A percentile compares a stretch with the other conserved stretches of the same genome.
Conservation (phyloP, 2,797 vertebrate genomes). For the Xerus rutilus region DNA sequence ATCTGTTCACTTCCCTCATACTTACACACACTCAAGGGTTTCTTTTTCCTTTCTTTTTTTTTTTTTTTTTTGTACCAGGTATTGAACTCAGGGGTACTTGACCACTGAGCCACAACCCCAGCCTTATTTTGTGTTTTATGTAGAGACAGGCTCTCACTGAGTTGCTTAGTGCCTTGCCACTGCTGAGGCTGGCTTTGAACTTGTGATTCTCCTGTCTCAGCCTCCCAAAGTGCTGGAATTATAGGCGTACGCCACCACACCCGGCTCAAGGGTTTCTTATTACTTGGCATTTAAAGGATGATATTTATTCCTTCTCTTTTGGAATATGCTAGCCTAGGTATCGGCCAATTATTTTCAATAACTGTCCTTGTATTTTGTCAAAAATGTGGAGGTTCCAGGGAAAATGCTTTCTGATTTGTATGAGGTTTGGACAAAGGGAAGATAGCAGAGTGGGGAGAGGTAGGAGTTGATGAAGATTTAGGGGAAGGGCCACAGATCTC, state of each 20-base stretch:
- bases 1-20: neutral
- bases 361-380: neutral
- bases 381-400: neutral
- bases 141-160: too few relatives aligned
- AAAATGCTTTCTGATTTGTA: neutral
- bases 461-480: neutral
- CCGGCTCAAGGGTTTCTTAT: neutral
- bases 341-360: neutral
- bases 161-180: too few relatives aligned
- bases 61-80: too few relatives aligned
- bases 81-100: too few relatives aligned
- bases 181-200: too few relatives aligned
- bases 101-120: too few relatives aligned
- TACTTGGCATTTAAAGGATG: neutral
- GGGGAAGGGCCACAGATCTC: neutral
- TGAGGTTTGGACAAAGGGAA: neutral
- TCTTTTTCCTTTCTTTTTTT: neutral
- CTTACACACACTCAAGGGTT: neutral
- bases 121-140: too few relatives aligned
- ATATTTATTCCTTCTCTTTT: neutral
- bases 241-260: too few relatives aligned
- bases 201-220: too few relatives aligned
- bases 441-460: neutral
- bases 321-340: neutral
- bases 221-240: too few relatives aligned